Conservation (phyloP, 2,888 invertebrate genomes). For the Xanthia togata region DNA sequence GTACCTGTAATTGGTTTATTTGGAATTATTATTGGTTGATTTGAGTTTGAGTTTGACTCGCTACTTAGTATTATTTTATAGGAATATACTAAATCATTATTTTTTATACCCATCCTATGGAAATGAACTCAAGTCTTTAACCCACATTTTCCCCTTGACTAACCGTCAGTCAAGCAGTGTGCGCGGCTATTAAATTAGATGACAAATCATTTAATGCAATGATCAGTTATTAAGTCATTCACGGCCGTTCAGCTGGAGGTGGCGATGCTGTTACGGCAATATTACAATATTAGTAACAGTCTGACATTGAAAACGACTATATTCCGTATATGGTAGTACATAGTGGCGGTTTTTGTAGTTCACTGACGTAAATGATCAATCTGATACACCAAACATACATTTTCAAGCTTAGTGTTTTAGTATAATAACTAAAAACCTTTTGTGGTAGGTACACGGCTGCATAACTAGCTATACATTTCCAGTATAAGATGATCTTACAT, state of each 20-base stretch:
- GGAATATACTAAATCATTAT: background rate
- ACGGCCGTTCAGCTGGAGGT: background rate
- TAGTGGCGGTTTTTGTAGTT: background rate
- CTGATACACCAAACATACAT: too few species aligned
- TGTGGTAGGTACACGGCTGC: too few species aligned
- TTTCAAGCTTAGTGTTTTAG: too few species aligned
- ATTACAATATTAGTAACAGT: background rate
- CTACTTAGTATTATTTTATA: background rate
- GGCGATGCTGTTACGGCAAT: background rate
- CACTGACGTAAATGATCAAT: too few species aligned
- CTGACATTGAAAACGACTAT: background rate
- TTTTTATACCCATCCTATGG: conserved; percentile 11
- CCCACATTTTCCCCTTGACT: conserved; percentile 17
- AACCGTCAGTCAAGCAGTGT: background rate
- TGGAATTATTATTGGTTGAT: too few species aligned
- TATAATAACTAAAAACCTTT: too few species aligned
- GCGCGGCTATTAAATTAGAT: conserved; percentile 22
- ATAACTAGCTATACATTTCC: too few species aligned
- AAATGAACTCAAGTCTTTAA: conserved; percentile 21
- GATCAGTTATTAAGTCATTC: conserved; percentile 32
- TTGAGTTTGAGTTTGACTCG: too few species aligned
- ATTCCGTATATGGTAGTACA: background rate
- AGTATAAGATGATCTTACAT: too few species aligned
- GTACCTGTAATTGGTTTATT: too few species aligned
- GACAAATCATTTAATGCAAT: conserved; percentile 36